Evolutionary conservation across 2,888 invertebrate species (phyloP).

Genomic region (Zonitis immaculata): DNA sequence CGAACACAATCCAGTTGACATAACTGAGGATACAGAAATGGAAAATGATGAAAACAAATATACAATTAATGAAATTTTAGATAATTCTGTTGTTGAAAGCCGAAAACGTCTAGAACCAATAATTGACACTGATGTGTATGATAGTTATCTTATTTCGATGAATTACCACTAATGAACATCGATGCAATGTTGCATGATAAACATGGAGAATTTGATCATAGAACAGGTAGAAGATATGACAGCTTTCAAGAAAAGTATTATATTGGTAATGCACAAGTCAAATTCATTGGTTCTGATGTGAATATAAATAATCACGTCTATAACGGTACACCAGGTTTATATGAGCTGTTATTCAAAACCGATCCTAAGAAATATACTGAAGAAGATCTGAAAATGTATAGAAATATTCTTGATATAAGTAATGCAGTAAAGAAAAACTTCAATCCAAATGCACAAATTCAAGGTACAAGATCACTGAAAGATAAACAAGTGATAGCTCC

Average conservation of each 20-base stretch:
- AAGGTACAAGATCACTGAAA: neutral
- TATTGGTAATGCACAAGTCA: constrained; percentile 1
- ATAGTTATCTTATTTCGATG: constrained; percentile 1
- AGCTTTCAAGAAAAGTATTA: neutral
- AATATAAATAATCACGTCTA: neutral
- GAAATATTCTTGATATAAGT: constrained; percentile 1
- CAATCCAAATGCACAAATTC: neutral
- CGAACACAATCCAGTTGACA: too few species aligned
- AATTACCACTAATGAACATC: neutral
- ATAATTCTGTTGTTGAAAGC: too few species aligned
- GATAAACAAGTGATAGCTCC: neutral
- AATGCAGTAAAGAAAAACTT: neutral
- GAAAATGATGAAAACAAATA: too few species aligned
- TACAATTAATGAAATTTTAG: too few species aligned
- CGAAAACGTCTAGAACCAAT: too few species aligned
- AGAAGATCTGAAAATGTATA: neutral
- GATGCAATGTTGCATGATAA: constrained; percentile 3
- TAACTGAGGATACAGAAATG: too few species aligned
- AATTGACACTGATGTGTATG: neutral
- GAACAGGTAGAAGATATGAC: constrained; percentile 1
- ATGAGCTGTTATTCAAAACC: constrained; percentile 6
- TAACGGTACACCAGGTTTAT: constrained; percentile 1
- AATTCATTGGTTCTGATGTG: neutral
- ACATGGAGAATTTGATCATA: constrained; percentile 1
- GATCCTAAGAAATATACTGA: constrained; percentile 2